A percentile compares a stretch with the other conserved stretches of the same genome.
Evolutionary conservation across 2,797 vertebrate genomes (phyloP).

Genomic region (Apodemus agrarius): DNA sequence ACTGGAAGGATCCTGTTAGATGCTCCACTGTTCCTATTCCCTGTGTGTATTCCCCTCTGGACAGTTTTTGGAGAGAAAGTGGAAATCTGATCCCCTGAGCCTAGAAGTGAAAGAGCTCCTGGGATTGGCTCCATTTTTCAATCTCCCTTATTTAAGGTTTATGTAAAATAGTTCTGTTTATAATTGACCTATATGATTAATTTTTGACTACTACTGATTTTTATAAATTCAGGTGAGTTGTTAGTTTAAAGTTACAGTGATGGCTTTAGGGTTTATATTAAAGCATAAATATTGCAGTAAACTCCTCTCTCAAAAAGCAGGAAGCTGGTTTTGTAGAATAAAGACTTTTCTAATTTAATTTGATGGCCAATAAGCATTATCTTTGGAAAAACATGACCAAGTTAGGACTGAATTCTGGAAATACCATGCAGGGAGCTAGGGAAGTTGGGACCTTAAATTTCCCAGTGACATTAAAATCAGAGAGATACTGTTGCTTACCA

Average conservation of each 20-base stretch:
- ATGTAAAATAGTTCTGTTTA: conserved; percentile 14
- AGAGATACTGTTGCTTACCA: neutral
- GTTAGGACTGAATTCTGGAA: conserved; percentile 33
- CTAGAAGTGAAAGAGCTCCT: too few species aligned
- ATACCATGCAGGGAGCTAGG: neutral
- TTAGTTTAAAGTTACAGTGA: conserved; percentile 36
- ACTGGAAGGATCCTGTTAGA: too few species aligned
- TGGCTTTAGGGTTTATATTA: neutral
- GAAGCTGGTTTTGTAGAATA: conserved; percentile 1
- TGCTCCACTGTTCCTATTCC: too few species aligned
- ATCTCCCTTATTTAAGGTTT: conserved; percentile 7
- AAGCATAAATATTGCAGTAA: neutral
- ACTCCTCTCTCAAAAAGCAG: conserved; percentile 25
- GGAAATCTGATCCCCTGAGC: too few species aligned
- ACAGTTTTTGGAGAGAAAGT: too few species aligned
- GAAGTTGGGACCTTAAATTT: neutral
- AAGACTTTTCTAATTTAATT: neutral
- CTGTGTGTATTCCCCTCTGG: too few species aligned
- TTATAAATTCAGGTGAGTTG: conserved; percentile 29
- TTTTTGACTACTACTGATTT: conserved; percentile 3
- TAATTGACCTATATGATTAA: neutral
- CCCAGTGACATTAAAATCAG: neutral
- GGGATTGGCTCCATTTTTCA: neutral
- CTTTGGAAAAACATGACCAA: neutral
- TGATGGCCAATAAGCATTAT: neutral